A percentile compares a stretch with the other conserved stretches of the same genome.
Conservation (phyloP, 1,140 invertebrate genomes). For the Aleiodes sp. region DNA sequence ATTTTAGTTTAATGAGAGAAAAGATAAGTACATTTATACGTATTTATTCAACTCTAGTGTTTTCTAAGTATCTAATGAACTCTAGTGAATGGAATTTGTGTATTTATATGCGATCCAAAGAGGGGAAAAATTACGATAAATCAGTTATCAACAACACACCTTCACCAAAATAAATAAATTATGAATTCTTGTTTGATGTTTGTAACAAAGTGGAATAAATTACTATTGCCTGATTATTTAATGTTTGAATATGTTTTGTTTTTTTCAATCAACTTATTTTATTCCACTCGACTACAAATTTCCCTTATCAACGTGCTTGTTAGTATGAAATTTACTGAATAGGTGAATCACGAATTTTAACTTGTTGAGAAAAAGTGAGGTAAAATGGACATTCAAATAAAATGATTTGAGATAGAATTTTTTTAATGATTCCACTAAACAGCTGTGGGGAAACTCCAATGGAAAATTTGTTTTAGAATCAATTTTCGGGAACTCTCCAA, state of each 20-base stretch:
- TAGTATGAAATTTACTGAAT: conserved; percentile 16
- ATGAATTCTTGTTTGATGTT: background rate
- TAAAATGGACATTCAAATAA: too few species aligned
- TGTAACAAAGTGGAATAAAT: background rate
- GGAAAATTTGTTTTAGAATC: too few species aligned
- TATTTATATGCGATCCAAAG: background rate
- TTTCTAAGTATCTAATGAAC: background rate
- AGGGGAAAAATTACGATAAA: background rate
- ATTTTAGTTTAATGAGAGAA: conserved; percentile 9
- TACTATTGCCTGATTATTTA: background rate
- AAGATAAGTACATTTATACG: too few species aligned
- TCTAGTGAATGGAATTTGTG: conserved; percentile 2
- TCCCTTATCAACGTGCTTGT: background rate
- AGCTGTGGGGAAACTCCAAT: too few species aligned
- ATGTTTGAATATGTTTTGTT: background rate
- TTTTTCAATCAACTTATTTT: background rate
- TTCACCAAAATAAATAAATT: conserved; percentile 8
- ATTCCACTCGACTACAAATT: background rate
- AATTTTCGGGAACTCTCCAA: too few species aligned
- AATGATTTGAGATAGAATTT: too few species aligned
- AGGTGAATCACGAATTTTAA: conserved; percentile 1
- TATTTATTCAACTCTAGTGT: background rate
- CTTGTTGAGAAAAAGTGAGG: too few species aligned
- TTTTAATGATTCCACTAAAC: too few species aligned
- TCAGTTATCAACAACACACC: conserved; percentile 7